Conservation (phyloP, 2,888 invertebrate genomes). For the Sisyra terminalis region DNA sequence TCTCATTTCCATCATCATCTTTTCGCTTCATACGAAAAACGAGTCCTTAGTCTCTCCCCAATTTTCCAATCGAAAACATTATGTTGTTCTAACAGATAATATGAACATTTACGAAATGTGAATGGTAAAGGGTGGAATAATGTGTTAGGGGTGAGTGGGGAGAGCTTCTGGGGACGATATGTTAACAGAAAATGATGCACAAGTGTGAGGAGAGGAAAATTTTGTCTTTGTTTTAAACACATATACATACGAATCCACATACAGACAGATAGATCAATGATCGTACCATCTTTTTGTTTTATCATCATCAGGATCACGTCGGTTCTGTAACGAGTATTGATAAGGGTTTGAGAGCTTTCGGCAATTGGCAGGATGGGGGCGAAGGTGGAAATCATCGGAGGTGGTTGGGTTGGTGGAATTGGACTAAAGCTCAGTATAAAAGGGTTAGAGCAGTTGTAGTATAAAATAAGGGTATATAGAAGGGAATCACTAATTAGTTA, state of each 20-base stretch:
- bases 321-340: slow-evolving; percentile 7
- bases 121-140: too few relatives aligned
- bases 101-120: too few relatives aligned
- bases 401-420: slow-evolving; percentile 11
- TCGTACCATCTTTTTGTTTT: background rate
- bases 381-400: background rate
- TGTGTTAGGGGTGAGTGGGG: too few relatives aligned
- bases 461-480: slow-evolving; percentile 24
- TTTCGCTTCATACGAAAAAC: too few relatives aligned
- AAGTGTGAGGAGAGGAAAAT: too few relatives aligned
- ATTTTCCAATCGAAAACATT: too few relatives aligned
- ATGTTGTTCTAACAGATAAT: too few relatives aligned
- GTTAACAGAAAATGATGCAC: too few relatives aligned
- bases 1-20: too few relatives aligned
- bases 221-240: background rate
- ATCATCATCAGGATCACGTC: background rate
- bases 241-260: background rate
- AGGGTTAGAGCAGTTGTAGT: slow-evolving; percentile 19
- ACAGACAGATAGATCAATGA: background rate
- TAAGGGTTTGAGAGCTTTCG: slow-evolving; percentile 4
- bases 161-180: too few relatives aligned
- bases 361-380: slow-evolving; percentile 1
- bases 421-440: slow-evolving; percentile 22
- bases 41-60: too few relatives aligned
- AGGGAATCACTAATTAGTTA: slow-evolving; percentile 41